phyloP scores from a whole-genome alignment of 92 coral and sea anemone genomes.

The Bergia puertoricense region DNA sequence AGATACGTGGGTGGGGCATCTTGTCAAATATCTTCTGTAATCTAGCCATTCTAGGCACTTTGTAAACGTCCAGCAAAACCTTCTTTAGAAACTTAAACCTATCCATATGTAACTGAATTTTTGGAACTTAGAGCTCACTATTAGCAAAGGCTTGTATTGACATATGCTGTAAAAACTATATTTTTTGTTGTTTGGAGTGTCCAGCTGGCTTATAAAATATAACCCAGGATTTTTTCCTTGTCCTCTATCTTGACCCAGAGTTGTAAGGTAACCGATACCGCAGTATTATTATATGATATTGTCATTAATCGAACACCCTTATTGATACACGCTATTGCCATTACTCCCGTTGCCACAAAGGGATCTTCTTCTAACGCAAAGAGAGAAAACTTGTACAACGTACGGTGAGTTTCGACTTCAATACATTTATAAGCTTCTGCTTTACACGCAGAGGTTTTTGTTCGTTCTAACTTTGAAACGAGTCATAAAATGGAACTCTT shows the following conservation, averaged over 20 bases:
- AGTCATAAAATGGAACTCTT: background rate
- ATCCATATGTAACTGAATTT: background rate
- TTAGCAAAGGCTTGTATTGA: background rate
- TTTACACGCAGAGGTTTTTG: background rate
- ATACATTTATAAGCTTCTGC: background rate
- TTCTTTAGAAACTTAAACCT: background rate
- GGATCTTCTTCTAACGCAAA: background rate
- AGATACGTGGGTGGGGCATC: background rate
- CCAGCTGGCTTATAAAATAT: background rate
- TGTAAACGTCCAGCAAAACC: background rate
- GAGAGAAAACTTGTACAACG: background rate
- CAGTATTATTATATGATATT: background rate
- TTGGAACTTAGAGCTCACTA: background rate
- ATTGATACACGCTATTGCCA: background rate
- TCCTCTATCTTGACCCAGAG: slow-evolving; percentile 1
- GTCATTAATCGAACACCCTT: background rate
- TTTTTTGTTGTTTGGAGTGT: background rate
- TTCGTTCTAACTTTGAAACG: background rate
- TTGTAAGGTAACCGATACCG: background rate
- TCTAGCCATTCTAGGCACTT: background rate
- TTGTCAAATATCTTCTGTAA: background rate
- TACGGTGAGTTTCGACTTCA: background rate
- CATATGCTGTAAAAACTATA: background rate
- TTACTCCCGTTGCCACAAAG: background rate
- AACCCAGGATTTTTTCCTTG: slow-evolving; percentile 18